phyloP scores from a whole-genome alignment of 2,888 invertebrate genomes.

The Achlya flavicornis region DNA sequence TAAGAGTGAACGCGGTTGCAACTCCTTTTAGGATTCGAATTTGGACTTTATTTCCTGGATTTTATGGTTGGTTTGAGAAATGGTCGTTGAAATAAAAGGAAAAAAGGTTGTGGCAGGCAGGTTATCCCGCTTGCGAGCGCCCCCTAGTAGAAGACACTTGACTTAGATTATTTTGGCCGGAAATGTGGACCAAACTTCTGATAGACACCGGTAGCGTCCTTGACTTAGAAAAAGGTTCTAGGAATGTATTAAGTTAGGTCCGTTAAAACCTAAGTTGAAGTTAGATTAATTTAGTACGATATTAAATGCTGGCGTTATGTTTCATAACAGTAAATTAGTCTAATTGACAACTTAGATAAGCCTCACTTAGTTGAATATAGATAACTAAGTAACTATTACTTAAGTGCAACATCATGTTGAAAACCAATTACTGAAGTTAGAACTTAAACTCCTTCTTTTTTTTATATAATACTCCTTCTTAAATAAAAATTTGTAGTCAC shows the following conservation, averaged over 20 bases:
- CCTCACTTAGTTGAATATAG: neutral
- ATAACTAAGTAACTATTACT: neutral
- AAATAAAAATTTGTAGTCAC: neutral
- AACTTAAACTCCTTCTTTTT: neutral
- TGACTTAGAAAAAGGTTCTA: slow-evolving; percentile 29
- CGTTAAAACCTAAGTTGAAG: neutral
- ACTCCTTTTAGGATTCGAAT: slow-evolving; percentile 40
- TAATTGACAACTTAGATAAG: slow-evolving; percentile 1
- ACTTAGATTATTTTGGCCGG: slow-evolving; percentile 71
- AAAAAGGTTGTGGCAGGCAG: slow-evolving; percentile 67
- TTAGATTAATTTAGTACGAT: neutral
- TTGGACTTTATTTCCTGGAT: slow-evolving; percentile 44
- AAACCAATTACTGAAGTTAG: neutral
- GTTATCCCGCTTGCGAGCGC: slow-evolving; percentile 61
- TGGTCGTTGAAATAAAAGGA: slow-evolving; percentile 43
- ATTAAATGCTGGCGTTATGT: neutral
- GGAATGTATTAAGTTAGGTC: neutral
- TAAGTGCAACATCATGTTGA: neutral
- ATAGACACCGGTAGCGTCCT: slow-evolving; percentile 44
- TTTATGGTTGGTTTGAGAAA: slow-evolving; percentile 46
- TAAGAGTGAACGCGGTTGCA: slow-evolving; percentile 72
- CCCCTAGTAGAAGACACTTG: slow-evolving; percentile 64
- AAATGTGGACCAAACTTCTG: slow-evolving; percentile 63
- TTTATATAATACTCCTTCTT: neutral
- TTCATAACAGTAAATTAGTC: neutral